Conservation (phyloP, 2,797 vertebrate genomes). For the Prionace glauca region DNA sequence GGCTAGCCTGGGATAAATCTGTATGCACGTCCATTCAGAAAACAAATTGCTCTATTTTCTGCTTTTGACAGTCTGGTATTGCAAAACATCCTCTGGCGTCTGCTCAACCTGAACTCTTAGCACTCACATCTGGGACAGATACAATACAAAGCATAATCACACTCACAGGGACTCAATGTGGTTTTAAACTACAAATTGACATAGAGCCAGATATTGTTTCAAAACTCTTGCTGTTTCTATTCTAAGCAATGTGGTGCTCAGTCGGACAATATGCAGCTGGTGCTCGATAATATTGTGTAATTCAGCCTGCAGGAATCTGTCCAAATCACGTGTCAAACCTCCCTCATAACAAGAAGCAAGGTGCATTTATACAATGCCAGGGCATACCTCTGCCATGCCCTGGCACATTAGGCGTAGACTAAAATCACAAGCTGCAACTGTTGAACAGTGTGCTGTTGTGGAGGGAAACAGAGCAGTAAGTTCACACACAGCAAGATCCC, state of each 20-base stretch:
- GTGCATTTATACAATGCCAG: neutral
- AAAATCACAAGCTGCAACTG: too few relatives aligned
- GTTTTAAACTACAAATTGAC: slow-evolving; percentile 4
- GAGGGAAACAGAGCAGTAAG: neutral
- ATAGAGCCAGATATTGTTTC: slow-evolving; percentile 10
- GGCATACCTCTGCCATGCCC: too few relatives aligned
- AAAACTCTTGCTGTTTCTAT: neutral
- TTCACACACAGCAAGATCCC: neutral
- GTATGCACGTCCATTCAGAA: slow-evolving; percentile 10
- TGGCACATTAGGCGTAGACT: too few relatives aligned
- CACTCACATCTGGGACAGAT: neutral
- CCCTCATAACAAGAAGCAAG: neutral
- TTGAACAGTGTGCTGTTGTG: too few relatives aligned
- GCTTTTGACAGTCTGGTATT: slow-evolving; percentile 22
- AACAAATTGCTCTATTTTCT: slow-evolving; percentile 29
- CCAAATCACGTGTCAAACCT: neutral
- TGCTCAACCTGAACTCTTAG: neutral
- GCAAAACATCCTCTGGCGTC: slow-evolving; percentile 24
- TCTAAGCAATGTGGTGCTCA: neutral
- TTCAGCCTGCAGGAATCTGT: neutral
- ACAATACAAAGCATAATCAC: neutral
- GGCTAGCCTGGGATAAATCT: slow-evolving; percentile 2
- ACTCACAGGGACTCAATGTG: neutral
- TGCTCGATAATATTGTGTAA: neutral
- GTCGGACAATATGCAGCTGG: neutral